phyloP scores from a whole-genome alignment of 2,797 vertebrate genomes.

The Chaunax sp. region DNA sequence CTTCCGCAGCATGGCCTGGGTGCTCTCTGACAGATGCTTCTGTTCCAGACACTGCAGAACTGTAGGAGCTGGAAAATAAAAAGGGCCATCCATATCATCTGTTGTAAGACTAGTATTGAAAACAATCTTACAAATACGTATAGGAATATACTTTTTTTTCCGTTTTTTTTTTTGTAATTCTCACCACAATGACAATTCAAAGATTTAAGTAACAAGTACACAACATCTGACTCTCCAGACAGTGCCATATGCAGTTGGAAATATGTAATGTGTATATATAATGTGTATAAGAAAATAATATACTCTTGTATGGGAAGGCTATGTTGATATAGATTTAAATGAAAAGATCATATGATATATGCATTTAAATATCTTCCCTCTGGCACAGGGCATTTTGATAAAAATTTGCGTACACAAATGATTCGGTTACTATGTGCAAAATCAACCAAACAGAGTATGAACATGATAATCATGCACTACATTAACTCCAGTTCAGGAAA shows the following conservation, averaged over 20 bases:
- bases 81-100: slow-evolving; percentile 12
- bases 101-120: background rate
- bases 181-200: background rate
- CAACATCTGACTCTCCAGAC: too few species aligned
- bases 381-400: slow-evolving; percentile 12
- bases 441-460: background rate
- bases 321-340: background rate
- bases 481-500: background rate
- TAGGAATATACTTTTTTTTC: too few species aligned
- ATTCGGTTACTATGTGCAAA: slow-evolving; percentile 18
- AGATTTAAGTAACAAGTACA: too few species aligned
- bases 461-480: background rate
- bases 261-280: background rate
- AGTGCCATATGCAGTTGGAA: background rate
- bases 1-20: slow-evolving; percentile 90
- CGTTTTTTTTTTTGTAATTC: too few species aligned
- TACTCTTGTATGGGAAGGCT: background rate
- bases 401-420: slow-evolving; percentile 31
- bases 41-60: slow-evolving; percentile 88
- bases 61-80: slow-evolving; percentile 82
- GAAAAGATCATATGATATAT: background rate
- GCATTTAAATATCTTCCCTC: slow-evolving; percentile 26
- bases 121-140: background rate
- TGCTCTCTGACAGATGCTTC: slow-evolving; percentile 87
- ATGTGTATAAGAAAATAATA: background rate